These are phyloP conservation scores for Nomada ruficornis DNA, from an alignment of 2,888 invertebrate species.

Conservation along the genomic window DNA sequence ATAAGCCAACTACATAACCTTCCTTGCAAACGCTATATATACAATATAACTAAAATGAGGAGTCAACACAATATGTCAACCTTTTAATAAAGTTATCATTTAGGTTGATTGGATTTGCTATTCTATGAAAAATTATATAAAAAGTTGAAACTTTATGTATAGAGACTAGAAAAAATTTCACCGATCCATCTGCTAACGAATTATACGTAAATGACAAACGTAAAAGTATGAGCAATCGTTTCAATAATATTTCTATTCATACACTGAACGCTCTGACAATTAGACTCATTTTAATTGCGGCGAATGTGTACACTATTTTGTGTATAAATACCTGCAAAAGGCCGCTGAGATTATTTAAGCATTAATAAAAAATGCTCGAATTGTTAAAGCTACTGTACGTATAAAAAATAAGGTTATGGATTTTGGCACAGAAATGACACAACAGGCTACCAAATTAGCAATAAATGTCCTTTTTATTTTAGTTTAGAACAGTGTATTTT, in stretches of 20 bases:
- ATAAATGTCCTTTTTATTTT: conserved; percentile 59
- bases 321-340: no score
- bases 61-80: not conserved
- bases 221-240: not conserved
- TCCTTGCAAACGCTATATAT: not conserved
- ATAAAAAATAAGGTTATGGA: not conserved
- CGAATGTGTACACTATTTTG: not conserved
- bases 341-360: not conserved
- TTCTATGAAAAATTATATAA: not conserved
- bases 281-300: not conserved
- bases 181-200: conserved; percentile 23
- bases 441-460: conserved; percentile 15
- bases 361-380: not conserved
- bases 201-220: conserved; percentile 19
- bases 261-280: not conserved
- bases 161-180: not conserved
- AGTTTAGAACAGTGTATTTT: conserved; percentile 50
- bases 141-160: not conserved
- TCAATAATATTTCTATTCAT: not conserved
- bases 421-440: not conserved
- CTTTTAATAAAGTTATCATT: not conserved
- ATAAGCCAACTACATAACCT: conserved; percentile 22
- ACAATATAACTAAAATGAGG: not conserved
- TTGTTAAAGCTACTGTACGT: not conserved
- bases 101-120: not conserved